Evolutionary conservation across 2,888 invertebrate genomes (phyloP).

Genomic region (Glomeris marginata): DNA sequence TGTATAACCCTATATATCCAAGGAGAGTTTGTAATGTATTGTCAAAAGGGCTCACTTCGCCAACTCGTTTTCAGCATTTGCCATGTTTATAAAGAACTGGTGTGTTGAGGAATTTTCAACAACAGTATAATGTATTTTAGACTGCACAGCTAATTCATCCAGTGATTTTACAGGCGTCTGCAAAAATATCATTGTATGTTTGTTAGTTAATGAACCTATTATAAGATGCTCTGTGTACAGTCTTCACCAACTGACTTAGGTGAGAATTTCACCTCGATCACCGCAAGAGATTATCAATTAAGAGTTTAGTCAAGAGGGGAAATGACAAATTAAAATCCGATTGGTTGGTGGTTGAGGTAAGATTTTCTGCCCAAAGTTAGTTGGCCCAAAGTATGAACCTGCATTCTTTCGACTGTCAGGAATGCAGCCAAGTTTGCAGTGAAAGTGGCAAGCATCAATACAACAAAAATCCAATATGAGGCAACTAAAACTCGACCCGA

Average conservation of each 20-base stretch:
- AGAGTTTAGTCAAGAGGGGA: no score
- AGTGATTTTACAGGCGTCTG: slow-evolving; percentile 72
- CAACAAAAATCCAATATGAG: slow-evolving; percentile 83
- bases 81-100: slow-evolving; percentile 79
- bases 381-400: slow-evolving; percentile 45
- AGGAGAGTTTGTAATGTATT: neutral
- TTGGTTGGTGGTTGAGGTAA: no score
- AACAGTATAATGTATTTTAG: slow-evolving; percentile 77
- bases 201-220: no score
- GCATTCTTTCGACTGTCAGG: slow-evolving; percentile 79
- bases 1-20: no score
- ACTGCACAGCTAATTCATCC: slow-evolving; percentile 72
- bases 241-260: no score
- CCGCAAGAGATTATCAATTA: no score
- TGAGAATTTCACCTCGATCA: no score
- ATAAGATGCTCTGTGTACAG: no score
- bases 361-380: no score
- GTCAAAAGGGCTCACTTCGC: slow-evolving; percentile 42
- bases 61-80: slow-evolving; percentile 71
- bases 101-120: slow-evolving; percentile 59
- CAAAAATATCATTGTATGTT: neutral
- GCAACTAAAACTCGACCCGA: slow-evolving; percentile 73
- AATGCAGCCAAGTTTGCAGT: slow-evolving; percentile 78
- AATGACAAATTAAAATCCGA: no score
- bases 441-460: slow-evolving; percentile 79